phyloP scores from a whole-genome alignment of 2,797 vertebrate genomes.

The Lycodopsis pacificus region DNA sequence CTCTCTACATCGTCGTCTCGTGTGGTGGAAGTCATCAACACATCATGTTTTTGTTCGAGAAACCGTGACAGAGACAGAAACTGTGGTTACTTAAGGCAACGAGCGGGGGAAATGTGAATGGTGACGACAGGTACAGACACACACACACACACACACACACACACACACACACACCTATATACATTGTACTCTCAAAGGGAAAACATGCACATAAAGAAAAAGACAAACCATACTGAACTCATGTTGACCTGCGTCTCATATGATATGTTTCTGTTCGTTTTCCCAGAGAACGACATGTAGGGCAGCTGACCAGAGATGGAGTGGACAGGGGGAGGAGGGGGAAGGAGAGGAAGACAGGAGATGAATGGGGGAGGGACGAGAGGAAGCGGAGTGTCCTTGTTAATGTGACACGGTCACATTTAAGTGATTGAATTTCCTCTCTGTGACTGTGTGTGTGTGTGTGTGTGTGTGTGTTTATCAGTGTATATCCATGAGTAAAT shows the following conservation, averaged over 20 bases:
- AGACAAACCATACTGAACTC: conserved; percentile 12
- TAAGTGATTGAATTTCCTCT: conserved; percentile 78
- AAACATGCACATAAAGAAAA: background rate
- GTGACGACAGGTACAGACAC: conserved; percentile 23
- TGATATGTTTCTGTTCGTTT: conserved; percentile 11
- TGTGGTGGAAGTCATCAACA: conserved; percentile 50
- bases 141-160: background rate
- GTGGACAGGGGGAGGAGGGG: conserved; percentile 2
- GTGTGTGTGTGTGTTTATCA: conserved; percentile 15
- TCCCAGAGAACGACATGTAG: conserved; percentile 31
- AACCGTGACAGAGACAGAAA: conserved; percentile 49
- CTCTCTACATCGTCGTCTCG: background rate
- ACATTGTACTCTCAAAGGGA: background rate
- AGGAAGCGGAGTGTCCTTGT: conserved; percentile 77
- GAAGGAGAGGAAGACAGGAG: conserved; percentile 38
- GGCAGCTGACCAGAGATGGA: conserved; percentile 37
- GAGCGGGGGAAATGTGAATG: conserved; percentile 26
- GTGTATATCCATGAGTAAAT: conserved; percentile 59
- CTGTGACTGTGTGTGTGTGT: conserved; percentile 34
- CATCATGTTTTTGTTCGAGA: conserved; percentile 53
- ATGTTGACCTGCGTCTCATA: conserved; percentile 15
- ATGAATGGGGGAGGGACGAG: conserved; percentile 54
- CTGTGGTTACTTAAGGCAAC: conserved; percentile 57
- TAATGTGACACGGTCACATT: conserved; percentile 80
- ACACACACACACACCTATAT: too few relatives aligned